Conservation (phyloP, 2,113 vertebrate genomes). For the Paracanthobrama guichenoti region DNA sequence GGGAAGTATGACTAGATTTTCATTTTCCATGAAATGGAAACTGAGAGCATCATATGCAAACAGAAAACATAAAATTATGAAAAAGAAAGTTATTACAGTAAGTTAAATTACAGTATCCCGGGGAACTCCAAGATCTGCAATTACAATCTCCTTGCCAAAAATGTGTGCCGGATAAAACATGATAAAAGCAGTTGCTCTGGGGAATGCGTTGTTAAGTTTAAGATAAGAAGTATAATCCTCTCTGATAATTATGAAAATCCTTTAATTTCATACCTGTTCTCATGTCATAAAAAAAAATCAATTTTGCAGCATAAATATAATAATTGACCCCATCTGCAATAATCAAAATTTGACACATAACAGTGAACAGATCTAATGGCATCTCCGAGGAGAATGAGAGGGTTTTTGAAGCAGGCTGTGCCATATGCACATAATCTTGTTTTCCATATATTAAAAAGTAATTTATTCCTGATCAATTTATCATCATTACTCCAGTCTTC, state of each 20-base stretch:
- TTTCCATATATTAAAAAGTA: background rate
- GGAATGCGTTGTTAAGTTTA: background rate
- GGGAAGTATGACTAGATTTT: background rate
- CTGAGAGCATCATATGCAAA: background rate
- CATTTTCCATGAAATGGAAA: background rate
- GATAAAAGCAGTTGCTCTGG: background rate
- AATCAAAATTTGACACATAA: background rate
- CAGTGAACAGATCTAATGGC: background rate
- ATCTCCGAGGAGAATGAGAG: background rate
- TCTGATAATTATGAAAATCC: background rate
- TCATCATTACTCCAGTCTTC: background rate
- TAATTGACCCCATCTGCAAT: background rate
- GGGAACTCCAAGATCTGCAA: conserved; percentile 14
- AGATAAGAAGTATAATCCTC: background rate
- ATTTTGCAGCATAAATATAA: background rate
- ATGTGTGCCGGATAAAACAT: background rate
- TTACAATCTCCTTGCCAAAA: conserved; percentile 4
- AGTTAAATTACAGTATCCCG: background rate
- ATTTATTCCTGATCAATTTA: background rate
- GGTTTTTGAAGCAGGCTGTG: background rate
- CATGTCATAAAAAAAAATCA: background rate
- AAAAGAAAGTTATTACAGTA: background rate
- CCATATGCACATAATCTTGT: background rate
- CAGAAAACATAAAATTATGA: background rate
- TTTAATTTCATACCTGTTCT: background rate